phyloP scores from a whole-genome alignment of 2,888 invertebrate species.

The Conchocele bisecta region DNA sequence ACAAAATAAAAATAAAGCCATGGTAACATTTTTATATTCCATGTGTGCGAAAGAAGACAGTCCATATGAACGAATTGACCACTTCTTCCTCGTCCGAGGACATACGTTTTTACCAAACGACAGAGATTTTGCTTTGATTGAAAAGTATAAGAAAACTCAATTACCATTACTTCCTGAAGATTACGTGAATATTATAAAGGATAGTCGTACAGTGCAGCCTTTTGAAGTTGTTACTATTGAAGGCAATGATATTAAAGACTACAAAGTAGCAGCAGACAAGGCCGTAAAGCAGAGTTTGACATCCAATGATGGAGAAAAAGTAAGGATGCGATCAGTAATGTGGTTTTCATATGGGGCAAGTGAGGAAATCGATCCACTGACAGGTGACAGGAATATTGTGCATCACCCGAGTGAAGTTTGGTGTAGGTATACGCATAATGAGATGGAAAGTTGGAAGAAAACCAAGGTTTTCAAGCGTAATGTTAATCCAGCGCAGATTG shows the following conservation, averaged over 20 bases:
- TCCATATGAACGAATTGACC: neutral
- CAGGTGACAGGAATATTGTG: neutral
- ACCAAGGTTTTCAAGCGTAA: too few relatives aligned
- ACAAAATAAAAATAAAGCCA: slow-evolving; percentile 8
- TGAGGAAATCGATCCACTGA: slow-evolving; percentile 2
- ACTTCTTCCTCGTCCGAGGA: neutral
- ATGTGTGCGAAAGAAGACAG: neutral
- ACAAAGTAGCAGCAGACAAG: neutral
- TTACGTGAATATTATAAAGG: too few relatives aligned
- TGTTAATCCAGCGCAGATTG: too few relatives aligned
- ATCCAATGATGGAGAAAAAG: slow-evolving; percentile 2
- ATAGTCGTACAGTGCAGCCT: neutral
- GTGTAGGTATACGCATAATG: slow-evolving; percentile 6
- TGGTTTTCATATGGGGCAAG: slow-evolving; percentile 9
- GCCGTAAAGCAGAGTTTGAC: neutral
- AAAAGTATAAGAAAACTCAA: too few relatives aligned
- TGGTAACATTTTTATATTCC: neutral
- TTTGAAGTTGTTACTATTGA: neutral
- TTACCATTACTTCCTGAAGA: too few relatives aligned
- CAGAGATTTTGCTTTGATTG: neutral
- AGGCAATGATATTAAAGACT: neutral
- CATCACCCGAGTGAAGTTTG: slow-evolving; percentile 12
- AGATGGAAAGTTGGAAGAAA: too few relatives aligned
- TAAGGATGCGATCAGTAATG: slow-evolving; percentile 1
- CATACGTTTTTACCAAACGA: neutral